Base-by-base conservation (phyloP, 2,113 vertebrate species). In the Herpetotheres cachinnans region DNA sequence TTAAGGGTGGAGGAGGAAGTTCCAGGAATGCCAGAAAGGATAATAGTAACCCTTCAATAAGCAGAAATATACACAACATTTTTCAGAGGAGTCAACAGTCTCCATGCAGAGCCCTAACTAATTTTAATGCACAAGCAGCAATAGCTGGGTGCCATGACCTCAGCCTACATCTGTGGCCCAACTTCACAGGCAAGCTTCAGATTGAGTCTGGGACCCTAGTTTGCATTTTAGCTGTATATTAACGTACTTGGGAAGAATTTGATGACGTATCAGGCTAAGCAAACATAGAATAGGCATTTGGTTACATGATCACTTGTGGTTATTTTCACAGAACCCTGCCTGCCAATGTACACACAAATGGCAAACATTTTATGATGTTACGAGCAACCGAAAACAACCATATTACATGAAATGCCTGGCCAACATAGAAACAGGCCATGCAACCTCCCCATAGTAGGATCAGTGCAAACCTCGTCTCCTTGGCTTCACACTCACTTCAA, bases 251-350 rank as follows among this genome's bases (percentile, higher is more conserved):
- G 61, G 86, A 93, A 96, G 52, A 74, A 77, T 95, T 34, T 71
- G 83, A 86, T 67, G 59, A 74, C 77, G 38, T 59, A 63, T 21
- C 69, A 86, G 59, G 59, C 59, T 94, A 71, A 67, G 77, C 46
- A 92, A 95, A 95, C 72, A 91, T 4, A 93, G 86, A 89, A 86
- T 81, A 86, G 63, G 32, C 62, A 62, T 84, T 95, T 92, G 50
- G 80, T 81, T 96, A 83, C 83, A 74, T 16, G 80, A 54, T 84
- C 86, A 59, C 77, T 94, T 86, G 86, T 89, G 86, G 76, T 84
- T 92, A 91, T 47, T 96, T 91, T 95, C 86, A 93, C 89, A 93
- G 86, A 92, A 69, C 32, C 2, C 55, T 74, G 76, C 38, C 71
- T 94, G 61, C 65, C 49, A 91, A 82, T 0, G 5, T 54, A 54